A percentile compares a stretch with the other conserved stretches of the same genome.
These are phyloP conservation scores for Cheirogaleus major DNA, from an alignment of 2,797 vertebrate species.

Conservation along the genomic window DNA sequence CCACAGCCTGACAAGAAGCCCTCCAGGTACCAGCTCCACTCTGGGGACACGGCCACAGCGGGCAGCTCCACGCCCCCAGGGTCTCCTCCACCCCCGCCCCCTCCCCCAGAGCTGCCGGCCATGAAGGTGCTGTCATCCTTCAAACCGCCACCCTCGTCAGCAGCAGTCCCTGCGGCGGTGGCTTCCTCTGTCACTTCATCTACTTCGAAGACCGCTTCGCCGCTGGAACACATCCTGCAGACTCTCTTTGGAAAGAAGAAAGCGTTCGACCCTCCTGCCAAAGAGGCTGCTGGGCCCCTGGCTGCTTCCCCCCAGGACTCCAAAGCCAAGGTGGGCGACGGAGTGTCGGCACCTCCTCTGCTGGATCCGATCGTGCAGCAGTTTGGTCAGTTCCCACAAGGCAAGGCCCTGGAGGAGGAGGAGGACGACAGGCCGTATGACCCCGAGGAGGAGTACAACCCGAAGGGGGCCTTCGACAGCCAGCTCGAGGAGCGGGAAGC, in stretches of 20 bases:
- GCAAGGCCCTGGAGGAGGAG: constrained; percentile 88
- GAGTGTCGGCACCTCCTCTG: constrained; percentile 83
- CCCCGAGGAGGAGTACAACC: constrained; percentile 96
- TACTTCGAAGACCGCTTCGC: constrained; percentile 84
- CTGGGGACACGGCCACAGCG: constrained; percentile 84
- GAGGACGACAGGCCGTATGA: constrained; percentile 96
- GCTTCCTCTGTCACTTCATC: not conserved
- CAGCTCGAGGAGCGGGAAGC: constrained; percentile 76
- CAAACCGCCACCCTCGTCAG: constrained; percentile 80
- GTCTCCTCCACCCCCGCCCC: constrained; percentile 87
- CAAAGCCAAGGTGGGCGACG: constrained; percentile 72
- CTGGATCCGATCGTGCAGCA: constrained; percentile 96
- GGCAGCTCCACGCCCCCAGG: constrained; percentile 87
- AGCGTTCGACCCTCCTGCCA: constrained; percentile 84
- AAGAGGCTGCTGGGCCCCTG: constrained; percentile 71
- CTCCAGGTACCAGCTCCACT: constrained; percentile 86
- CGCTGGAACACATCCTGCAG: constrained; percentile 94
- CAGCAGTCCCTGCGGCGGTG: constrained; percentile 48
- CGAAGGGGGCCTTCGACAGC: constrained; percentile 86
- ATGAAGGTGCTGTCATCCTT: constrained; percentile 81
- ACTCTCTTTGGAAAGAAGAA: constrained; percentile 93
- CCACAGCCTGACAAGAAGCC: constrained; percentile 87
- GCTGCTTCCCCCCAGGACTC: constrained; percentile 76
- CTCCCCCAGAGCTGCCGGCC: constrained; percentile 82
- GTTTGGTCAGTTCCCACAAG: constrained; percentile 93